These are phyloP conservation scores for Sebastes diploproa DNA, from an alignment of 2,797 vertebrate genomes.

Conservation along the genomic window DNA sequence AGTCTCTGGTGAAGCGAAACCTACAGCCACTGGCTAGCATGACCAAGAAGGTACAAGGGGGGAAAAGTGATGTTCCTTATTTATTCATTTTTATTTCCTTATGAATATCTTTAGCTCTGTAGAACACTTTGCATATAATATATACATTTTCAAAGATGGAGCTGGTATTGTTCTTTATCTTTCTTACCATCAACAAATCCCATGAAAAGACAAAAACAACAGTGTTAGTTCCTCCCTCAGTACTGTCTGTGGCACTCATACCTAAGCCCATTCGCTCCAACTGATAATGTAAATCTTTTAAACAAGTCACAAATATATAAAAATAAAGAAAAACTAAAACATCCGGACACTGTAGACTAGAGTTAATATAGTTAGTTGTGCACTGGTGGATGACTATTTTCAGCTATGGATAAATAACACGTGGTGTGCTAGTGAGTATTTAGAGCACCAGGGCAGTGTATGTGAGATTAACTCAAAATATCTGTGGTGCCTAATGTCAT, in stretches of 20 bases:
- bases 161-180: background rate
- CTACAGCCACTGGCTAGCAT: constrained; percentile 85
- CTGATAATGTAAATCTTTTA: too few relatives aligned
- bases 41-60: constrained; percentile 73
- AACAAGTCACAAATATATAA: too few relatives aligned
- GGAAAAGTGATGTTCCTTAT: background rate
- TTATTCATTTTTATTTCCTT: background rate
- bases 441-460: background rate
- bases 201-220: too few relatives aligned
- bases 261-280: too few relatives aligned
- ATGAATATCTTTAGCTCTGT: background rate
- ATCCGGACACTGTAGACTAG: too few relatives aligned
- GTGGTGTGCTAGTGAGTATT: background rate
- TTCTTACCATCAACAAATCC: background rate
- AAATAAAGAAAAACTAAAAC: too few relatives aligned
- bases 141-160: background rate
- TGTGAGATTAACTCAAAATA: background rate
- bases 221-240: too few relatives aligned
- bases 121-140: background rate
- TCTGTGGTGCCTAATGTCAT: background rate
- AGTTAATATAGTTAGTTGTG: background rate
- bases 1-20: constrained; percentile 78
- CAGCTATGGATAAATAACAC: background rate
- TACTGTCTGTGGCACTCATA: too few relatives aligned
- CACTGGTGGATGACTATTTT: background rate